Base-by-base conservation (phyloP, 2,888 invertebrate genomes). In the Yponomeuta sedellus region DNA sequence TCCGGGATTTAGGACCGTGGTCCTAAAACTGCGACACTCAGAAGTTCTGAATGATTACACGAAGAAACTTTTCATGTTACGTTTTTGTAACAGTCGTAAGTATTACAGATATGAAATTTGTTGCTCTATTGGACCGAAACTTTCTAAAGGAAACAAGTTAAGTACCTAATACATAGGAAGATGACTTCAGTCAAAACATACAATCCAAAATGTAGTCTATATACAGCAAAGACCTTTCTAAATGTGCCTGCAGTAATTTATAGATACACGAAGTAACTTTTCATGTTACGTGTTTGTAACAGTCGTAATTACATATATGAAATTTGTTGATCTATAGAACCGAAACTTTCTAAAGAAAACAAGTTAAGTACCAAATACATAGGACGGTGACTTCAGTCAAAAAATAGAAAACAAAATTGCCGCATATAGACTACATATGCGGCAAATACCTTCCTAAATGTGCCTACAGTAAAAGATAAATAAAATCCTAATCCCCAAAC, bases 61-160 rank as follows among this genome's bases (percentile, higher is more conserved):
- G 16, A 2, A 52, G 12, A 52, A 52, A 52, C 44, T 52, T 52
- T 52, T 52, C 44, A 16, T 52, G 44, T 52, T 12, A 52, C 59
- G 59, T 59, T 22, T 22, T 22, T 59, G 59, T 59, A 59, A 59
- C 20, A 22, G n/a, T 22, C 59, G 59, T 25, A n/a, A 19, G 57
- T 57, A 59, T 20, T 59, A 59, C 25, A 59, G n/a, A 59, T 59
- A 59, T 59, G 22, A 59, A 19, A 59, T 22, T 20, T 25, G n/a
- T 57, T 20, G 59, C 59, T 11, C 22, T 25, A 3, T 11, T 12
- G 20, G 0, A 12, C n/a, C 59, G 59, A n/a, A 59, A 16, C 59
- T 59, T 2, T 22, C 34, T 34, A 34, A 34, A 34, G 8, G 34
- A 34, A 34, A 0, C 34, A 34, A 34, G 6, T 34, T 34, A 34